Evolutionary conservation across 2,113 vertebrate species (phyloP).

Genomic region (Takifugu flavidus): DNA sequence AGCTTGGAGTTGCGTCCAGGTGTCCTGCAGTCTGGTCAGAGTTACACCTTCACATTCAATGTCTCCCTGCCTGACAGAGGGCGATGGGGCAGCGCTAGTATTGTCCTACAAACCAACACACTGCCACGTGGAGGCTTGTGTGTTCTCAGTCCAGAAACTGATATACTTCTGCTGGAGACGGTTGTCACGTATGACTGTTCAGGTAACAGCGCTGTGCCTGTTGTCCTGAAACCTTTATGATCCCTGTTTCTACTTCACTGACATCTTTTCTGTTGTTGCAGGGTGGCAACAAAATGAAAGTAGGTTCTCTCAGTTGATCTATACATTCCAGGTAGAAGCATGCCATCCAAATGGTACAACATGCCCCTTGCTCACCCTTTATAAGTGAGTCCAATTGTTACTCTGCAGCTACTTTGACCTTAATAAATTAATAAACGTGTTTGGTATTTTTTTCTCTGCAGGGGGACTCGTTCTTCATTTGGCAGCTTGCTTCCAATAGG

Average conservation of each 20-base stretch:
- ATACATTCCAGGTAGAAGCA: constrained; percentile 66
- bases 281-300: constrained; percentile 72
- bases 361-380: constrained; percentile 70
- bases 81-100: constrained; percentile 63
- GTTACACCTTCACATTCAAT: constrained; percentile 74
- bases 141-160: constrained; percentile 59
- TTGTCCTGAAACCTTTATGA: neutral
- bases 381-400: constrained; percentile 53
- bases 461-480: constrained; percentile 69
- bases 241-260: neutral
- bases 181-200: constrained; percentile 72
- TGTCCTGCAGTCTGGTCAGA: constrained; percentile 48
- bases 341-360: constrained; percentile 35
- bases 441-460: constrained; percentile 24
- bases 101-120: constrained; percentile 49
- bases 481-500: constrained; percentile 67
- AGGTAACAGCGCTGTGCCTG: constrained; percentile 50
- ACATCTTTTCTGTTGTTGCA: constrained; percentile 23
- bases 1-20: constrained; percentile 66
- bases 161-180: constrained; percentile 66
- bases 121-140: constrained; percentile 72
- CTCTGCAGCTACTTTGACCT: too few species aligned
- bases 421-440: neutral
- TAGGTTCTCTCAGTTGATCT: constrained; percentile 70
- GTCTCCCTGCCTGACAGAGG: constrained; percentile 52